phyloP scores from a whole-genome alignment of 2,888 invertebrate genomes.

The Epinotia brunnichana region DNA sequence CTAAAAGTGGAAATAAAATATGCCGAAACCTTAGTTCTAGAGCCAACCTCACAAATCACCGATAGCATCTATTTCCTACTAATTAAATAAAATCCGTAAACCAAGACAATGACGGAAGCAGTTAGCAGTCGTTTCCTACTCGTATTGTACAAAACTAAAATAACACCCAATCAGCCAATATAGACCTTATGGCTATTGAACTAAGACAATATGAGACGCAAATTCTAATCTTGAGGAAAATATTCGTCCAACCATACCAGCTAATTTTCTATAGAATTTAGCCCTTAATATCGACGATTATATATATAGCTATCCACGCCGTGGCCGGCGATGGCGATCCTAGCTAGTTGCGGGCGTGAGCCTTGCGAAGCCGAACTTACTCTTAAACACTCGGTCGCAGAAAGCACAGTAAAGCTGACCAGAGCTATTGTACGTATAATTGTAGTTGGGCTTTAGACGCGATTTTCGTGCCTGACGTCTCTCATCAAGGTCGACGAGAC shows the following conservation, averaged over 20 bases:
- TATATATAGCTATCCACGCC: too few relatives aligned
- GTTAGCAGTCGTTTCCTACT: conserved; percentile 36
- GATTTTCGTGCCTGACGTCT: too few relatives aligned
- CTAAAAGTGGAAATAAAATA: neutral
- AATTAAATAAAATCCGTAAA: conserved; percentile 41
- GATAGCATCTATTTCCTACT: conserved; percentile 43
- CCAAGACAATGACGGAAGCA: conserved; percentile 45
- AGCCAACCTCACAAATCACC: conserved; percentile 28
- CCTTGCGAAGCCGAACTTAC: too few relatives aligned
- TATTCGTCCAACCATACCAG: neutral
- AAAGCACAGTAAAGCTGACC: too few relatives aligned
- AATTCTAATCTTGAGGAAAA: neutral
- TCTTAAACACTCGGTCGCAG: too few relatives aligned
- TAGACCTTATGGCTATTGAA: neutral
- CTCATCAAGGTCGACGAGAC: too few relatives aligned
- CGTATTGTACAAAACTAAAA: conserved; percentile 12
- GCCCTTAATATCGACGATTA: conserved; percentile 19
- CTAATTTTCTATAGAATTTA: conserved; percentile 12
- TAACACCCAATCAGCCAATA: conserved; percentile 19
- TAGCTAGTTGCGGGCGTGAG: too few relatives aligned
- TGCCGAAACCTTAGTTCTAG: conserved; percentile 17
- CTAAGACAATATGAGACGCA: conserved; percentile 18
- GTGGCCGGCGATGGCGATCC: too few relatives aligned
- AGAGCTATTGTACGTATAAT: too few relatives aligned
- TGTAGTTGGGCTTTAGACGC: too few relatives aligned